Evolutionary conservation across 2,113 vertebrate species (phyloP), one percentile per base, ranked within the genome.

Genomic region (Dascyllus trimaculatus): DNA sequence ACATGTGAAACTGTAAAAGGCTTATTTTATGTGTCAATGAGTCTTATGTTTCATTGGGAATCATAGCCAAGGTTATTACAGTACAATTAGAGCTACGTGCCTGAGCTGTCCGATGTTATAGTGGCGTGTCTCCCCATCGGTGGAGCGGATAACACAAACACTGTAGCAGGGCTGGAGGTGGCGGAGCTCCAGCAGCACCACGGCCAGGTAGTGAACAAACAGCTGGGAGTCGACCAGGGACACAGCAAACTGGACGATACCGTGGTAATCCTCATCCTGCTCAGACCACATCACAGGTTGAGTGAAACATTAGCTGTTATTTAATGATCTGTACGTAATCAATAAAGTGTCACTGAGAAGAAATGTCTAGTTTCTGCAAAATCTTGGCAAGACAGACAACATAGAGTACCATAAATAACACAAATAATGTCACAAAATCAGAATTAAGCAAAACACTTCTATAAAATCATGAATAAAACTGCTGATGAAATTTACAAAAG

Each of bases 141-240:
- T 96, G 51, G 96, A 97, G 67, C 97, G 96, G 21, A 96, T 96
- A 8, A 98, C 96, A 73, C 96, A 96, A 76, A 98, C 83, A 0
- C 95, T 94, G 92, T 98, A 99, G 88, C 89, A 91, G 57, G 97
- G 96, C 88, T 96, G 96, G 71, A 99, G 94, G 84, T 99, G 97
- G 11, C 97, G 89, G 7, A 98, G 94, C 92, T 99, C 97, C 89
- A 98, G 93, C 90, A 99, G 91, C 77, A 99, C 96, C 0, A 99
- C 95, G 8, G 96, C 97, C 92, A 99, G 92, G 93, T 99, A 99
- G 76, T 99, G 97, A 78, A 98, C 97, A 87, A 98, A 98, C 74
- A 99, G 95, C 75, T 98, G 95, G 0, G 97, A 96, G 1, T 99
- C 98, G 93, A 99, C 97, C 2, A 99, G 94, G 8, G 97, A 98